Conservation (phyloP, 2,888 invertebrate genomes). For the Callosobruchus maculatus region DNA sequence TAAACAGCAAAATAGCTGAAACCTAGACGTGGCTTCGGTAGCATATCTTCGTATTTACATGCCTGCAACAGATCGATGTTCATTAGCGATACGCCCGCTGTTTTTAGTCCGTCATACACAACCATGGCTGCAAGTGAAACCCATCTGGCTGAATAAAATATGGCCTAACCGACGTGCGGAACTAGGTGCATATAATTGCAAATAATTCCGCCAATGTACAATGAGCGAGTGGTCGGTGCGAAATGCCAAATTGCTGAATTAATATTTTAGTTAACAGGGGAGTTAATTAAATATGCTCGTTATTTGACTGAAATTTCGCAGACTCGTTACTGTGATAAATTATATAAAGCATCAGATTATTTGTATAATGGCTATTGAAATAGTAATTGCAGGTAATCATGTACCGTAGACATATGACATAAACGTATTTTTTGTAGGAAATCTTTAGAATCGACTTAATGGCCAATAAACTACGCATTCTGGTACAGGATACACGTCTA, state of each 20-base stretch:
- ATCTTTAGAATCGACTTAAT: too few relatives aligned
- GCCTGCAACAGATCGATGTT: background rate
- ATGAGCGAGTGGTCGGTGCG: background rate
- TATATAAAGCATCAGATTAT: background rate
- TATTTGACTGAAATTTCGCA: background rate
- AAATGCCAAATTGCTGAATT: background rate
- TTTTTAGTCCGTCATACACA: background rate
- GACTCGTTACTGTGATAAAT: background rate
- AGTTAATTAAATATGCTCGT: background rate
- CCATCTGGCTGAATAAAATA: background rate
- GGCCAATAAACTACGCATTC: too few relatives aligned
- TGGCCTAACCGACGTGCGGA: background rate
- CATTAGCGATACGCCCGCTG: background rate
- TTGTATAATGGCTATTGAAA: background rate
- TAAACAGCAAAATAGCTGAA: too few relatives aligned
- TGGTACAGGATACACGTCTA: too few relatives aligned
- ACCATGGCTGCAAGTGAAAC: background rate
- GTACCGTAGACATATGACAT: background rate
- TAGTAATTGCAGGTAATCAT: background rate
- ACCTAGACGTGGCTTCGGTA: too few relatives aligned
- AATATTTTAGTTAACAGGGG: background rate
- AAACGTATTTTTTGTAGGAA: too few relatives aligned
- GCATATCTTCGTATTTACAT: background rate
- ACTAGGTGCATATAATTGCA: background rate
- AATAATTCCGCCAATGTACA: background rate